Evolutionary conservation across 1,140 invertebrate species (phyloP).

Genomic region (Caerostris darwini): DNA sequence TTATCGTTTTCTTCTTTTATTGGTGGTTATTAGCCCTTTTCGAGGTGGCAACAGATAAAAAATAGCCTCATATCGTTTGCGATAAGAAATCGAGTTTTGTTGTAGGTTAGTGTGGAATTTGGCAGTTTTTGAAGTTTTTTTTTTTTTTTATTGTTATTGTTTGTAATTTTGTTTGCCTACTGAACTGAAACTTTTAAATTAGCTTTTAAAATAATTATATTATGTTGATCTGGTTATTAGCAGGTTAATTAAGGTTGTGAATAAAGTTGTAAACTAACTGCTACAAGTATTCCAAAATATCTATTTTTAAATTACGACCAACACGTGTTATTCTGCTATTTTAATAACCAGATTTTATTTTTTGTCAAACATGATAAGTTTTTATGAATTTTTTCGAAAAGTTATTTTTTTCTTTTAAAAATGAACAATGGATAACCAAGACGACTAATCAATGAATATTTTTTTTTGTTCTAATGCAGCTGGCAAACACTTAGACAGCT

Average conservation of each 20-base stretch:
- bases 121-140: background rate
- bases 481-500: too few relatives aligned
- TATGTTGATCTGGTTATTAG: background rate
- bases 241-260: too few relatives aligned
- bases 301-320: background rate
- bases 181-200: background rate
- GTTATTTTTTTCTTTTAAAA: too few relatives aligned
- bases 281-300: too few relatives aligned
- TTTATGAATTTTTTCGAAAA: too few relatives aligned
- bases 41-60: slow-evolving; percentile 2
- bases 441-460: too few relatives aligned
- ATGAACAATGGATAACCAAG: too few relatives aligned
- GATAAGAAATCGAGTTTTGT: background rate
- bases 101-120: background rate
- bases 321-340: too few relatives aligned
- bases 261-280: too few relatives aligned
- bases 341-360: too few relatives aligned
- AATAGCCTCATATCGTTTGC: background rate
- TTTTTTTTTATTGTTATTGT: background rate
- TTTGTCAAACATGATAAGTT: too few relatives aligned
- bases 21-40: background rate
- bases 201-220: background rate
- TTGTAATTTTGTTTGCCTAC: background rate
- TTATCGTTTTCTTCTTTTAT: background rate
- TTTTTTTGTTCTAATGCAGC: too few relatives aligned